phyloP scores from a whole-genome alignment of 2,888 invertebrate genomes.

The Tryphoninae sp. region DNA sequence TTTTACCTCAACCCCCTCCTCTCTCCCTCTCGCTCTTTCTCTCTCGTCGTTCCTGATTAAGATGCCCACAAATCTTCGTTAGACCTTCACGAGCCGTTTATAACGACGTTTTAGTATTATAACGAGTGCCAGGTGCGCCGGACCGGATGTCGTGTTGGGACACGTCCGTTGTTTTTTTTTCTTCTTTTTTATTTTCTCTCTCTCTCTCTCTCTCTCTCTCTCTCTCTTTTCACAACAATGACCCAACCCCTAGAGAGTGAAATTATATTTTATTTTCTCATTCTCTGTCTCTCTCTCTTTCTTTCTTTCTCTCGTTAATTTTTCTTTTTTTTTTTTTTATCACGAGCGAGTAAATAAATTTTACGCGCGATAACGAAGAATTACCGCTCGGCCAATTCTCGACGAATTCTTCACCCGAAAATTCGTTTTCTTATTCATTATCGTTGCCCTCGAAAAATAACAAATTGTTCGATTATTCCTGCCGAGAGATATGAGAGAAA shows the following conservation, averaged over 20 bases:
- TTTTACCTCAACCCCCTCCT: conserved; percentile 23
- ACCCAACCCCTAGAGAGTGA: conserved; percentile 35
- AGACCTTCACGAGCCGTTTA: conserved; percentile 65
- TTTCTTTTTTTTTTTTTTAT: not conserved
- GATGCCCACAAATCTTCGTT: conserved; percentile 72
- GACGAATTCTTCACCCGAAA: not conserved
- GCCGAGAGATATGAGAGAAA: not conserved
- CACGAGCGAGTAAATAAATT: conserved; percentile 6
- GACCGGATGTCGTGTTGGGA: conserved; percentile 68
- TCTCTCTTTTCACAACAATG: conserved; percentile 52
- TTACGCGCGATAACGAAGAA: not conserved
- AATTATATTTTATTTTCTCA: conserved; percentile 46
- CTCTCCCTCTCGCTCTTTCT: conserved; percentile 19
- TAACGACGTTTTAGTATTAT: conserved; percentile 69
- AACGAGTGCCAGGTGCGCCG: conserved; percentile 70
- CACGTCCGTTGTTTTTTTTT: conserved; percentile 48
- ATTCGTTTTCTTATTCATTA: not conserved
- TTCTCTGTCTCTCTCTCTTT: conserved; percentile 21
- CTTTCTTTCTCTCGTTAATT: conserved; percentile 12
- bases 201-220: not conserved
- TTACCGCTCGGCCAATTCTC: not conserved
- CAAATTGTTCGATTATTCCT: not conserved
- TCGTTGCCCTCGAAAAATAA: not conserved
- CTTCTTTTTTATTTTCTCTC: not conserved
- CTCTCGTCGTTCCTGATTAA: conserved; percentile 62